Base-by-base conservation (phyloP, 2,888 invertebrate species). In the Limnephilus marmoratus region DNA sequence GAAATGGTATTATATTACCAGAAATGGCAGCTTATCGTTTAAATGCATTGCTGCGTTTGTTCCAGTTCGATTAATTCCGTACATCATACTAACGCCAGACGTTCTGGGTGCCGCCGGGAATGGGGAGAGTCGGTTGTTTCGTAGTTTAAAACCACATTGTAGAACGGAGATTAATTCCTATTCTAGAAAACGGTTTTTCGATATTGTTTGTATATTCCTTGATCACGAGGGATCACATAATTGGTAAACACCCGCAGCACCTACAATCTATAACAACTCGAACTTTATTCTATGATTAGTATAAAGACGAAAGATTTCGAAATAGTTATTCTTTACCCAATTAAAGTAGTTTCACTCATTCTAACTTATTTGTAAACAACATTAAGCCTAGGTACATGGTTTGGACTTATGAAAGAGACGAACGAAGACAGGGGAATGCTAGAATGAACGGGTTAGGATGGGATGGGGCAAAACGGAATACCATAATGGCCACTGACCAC, bases 91-190 rank as follows among this genome's bases (percentile, higher is more conserved):
- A 68, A 24, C n/a, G 68, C 68, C 68, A 68, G n/a, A 68, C 68
- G n/a, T 24, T 24, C 24, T n/a, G 68, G 68, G 68, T 9, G 68
- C 24, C 68, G 53, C 68, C 68, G 68, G 24, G 24, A 1, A 24
- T 0, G 68, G 24, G 68, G 68, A 15, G 24, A n/a, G 68, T 68
- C 9, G 68, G 24, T n/a, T 68, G 24, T 68, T 68, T n/a, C 9
- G 68, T 68, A 68, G 68, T 68, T 68, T n/a, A 68, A 68, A 68
- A 68, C 68, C 68, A 68, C 68, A 68, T n/a, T 68, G 68, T 68
- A n/a, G 68, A 68, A 68, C 24, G 0, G 9, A 24, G 24, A n/a
- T 68, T 24, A 68, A 68, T 68, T 68, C 68, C n/a, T 68, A 68
- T 68, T 9, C 68, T 9, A 24, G 68, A 68, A 9, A 68, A 68